Percentiles rank a stretch among this genome's conserved stretches.
Evolutionary conservation across 2,888 invertebrate species (phyloP).

Genomic region (Melanargia galathea): DNA sequence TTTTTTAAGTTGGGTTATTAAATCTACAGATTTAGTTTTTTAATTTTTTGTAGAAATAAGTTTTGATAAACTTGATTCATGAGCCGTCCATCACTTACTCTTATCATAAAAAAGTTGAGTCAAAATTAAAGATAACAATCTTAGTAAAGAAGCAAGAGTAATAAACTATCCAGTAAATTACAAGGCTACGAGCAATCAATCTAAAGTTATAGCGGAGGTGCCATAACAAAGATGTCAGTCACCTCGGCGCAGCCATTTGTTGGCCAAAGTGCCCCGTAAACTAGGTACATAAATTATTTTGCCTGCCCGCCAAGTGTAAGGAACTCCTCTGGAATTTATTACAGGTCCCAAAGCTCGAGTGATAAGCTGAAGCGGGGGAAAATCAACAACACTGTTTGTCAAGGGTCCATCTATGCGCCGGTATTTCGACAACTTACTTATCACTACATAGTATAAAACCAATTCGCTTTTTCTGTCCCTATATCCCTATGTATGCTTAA

Average conservation of each 20-base stretch:
- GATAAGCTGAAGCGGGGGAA: conserved; percentile 41
- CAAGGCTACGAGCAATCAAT: conserved; percentile 33
- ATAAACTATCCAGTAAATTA: conserved; percentile 20
- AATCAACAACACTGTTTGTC: neutral
- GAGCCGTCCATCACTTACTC: neutral
- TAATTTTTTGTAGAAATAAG: neutral
- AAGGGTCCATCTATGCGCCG: neutral
- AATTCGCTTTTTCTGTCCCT: too few relatives aligned
- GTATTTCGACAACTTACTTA: too few relatives aligned
- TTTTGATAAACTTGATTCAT: neutral
- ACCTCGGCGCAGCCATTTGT: conserved; percentile 72
- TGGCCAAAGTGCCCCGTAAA: conserved; percentile 75
- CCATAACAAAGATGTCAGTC: conserved; percentile 77
- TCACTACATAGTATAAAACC: too few relatives aligned
- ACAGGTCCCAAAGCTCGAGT: conserved; percentile 51
- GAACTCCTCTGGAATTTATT: conserved; percentile 78
- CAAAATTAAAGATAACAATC: conserved; percentile 15
- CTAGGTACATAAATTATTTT: conserved; percentile 81
- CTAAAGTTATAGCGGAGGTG: conserved; percentile 35
- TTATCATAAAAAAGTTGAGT: neutral
- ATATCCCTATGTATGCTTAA: too few relatives aligned
- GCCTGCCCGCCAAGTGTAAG: conserved; percentile 78
- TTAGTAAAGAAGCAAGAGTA: neutral
- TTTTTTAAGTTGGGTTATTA: too few relatives aligned
- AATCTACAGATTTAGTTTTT: too few relatives aligned